These are phyloP conservation scores for Meganola albula DNA, from an alignment of 2,888 invertebrate genomes.

Conservation along the genomic window DNA sequence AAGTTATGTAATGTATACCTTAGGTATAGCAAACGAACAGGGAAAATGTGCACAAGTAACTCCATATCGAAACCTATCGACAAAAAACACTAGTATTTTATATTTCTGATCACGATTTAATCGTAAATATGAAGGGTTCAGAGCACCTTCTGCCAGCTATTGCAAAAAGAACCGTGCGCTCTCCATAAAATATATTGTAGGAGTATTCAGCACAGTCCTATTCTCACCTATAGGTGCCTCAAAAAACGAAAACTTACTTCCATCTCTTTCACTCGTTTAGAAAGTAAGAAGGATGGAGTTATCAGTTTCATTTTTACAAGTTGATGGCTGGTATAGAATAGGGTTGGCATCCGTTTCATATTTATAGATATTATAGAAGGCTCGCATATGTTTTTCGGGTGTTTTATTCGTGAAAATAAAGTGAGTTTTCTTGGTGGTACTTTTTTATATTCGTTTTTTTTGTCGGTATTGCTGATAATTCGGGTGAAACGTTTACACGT, in stretches of 20 bases:
- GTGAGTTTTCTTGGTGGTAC: conserved; percentile 40
- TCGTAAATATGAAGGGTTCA: conserved; percentile 76
- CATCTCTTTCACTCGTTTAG: conserved; percentile 19
- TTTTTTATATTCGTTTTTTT: conserved; percentile 34
- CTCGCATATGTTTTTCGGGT: conserved; percentile 64
- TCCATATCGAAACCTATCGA: conserved; percentile 53
- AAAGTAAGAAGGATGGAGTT: conserved; percentile 17
- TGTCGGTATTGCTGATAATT: conserved; percentile 35
- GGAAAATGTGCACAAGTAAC: conserved; percentile 29
- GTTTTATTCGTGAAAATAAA: conserved; percentile 65
- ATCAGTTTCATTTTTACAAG: background rate
- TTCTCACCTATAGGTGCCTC: background rate
- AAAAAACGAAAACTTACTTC: conserved; percentile 6
- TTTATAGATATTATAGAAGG: conserved; percentile 54
- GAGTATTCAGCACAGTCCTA: conserved; percentile 23
- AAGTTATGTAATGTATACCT: conserved; percentile 20
- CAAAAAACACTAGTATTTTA: conserved; percentile 67
- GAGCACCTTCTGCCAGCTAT: conserved; percentile 74
- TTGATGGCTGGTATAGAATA: conserved; percentile 11
- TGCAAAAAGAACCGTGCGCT: conserved; percentile 73
- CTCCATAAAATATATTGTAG: conserved; percentile 74
- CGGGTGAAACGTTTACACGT: conserved; percentile 27
- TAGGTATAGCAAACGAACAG: conserved; percentile 26
- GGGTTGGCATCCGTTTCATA: conserved; percentile 44
- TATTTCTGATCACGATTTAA: conserved; percentile 76